A percentile compares a stretch with the other conserved stretches of the same genome.
These are phyloP conservation scores for Ephydatia muelleri DNA, from an alignment of 37 sponge, comb jelly and placozoan species.

Conservation along the genomic window DNA sequence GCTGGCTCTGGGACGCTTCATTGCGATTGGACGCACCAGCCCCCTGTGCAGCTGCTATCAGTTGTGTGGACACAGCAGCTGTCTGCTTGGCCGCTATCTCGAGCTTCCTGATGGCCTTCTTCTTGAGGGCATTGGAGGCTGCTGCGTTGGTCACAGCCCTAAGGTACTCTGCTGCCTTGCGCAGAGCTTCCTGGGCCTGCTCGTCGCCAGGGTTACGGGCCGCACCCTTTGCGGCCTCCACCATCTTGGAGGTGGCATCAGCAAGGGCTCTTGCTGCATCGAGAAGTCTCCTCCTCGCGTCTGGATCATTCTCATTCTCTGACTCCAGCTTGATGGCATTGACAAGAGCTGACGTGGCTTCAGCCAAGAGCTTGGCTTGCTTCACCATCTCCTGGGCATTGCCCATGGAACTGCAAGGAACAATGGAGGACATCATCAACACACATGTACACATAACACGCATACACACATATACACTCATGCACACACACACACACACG, in stretches of 20 bases:
- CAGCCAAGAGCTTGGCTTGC: slow-evolving; percentile 83
- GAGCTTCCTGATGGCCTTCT: slow-evolving; percentile 83
- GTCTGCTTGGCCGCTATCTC: slow-evolving; percentile 93
- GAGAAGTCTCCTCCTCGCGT: slow-evolving; percentile 69
- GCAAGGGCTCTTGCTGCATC: slow-evolving; percentile 90
- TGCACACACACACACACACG: no score
- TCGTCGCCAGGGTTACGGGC: slow-evolving; percentile 81
- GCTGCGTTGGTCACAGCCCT: slow-evolving; percentile 66
- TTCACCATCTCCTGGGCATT: slow-evolving; percentile 95
- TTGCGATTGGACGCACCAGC: slow-evolving; percentile 87
- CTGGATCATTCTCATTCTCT: slow-evolving; percentile 81
- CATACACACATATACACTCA: no score
- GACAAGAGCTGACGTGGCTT: slow-evolving; percentile 85
- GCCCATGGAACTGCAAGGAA: slow-evolving; percentile 70
- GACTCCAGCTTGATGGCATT: slow-evolving; percentile 90
- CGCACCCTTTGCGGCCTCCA: slow-evolving; percentile 91
- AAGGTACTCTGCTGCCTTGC: slow-evolving; percentile 82
- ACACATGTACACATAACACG: no score
- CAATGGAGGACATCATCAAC: no score
- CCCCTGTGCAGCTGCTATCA: slow-evolving; percentile 97
- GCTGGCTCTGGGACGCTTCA: slow-evolving; percentile 80
- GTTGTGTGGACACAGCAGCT: slow-evolving; percentile 89
- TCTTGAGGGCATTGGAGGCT: slow-evolving; percentile 81
- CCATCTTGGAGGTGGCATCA: slow-evolving; percentile 95
- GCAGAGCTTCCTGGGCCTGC: slow-evolving; percentile 66